Conservation (phyloP, 2,888 invertebrate species). For the Mythimna vitellina region DNA sequence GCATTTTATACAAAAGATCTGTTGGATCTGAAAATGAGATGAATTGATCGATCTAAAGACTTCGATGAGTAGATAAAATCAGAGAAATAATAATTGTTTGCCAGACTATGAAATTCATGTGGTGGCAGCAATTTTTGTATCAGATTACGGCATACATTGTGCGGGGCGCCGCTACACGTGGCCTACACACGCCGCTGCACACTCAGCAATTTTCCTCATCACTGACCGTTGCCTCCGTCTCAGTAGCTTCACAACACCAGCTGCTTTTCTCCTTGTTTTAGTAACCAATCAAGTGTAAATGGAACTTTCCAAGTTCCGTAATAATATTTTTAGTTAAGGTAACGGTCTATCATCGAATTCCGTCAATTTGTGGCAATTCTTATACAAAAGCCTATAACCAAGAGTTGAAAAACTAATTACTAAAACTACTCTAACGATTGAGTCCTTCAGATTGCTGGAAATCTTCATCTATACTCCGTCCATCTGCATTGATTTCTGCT, state of each 20-base stretch:
- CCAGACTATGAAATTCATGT: constrained; percentile 70
- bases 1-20: not conserved
- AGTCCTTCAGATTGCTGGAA: not conserved
- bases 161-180: constrained; percentile 79
- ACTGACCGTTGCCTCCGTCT: constrained; percentile 77
- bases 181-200: constrained; percentile 79
- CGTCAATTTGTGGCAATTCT: not conserved
- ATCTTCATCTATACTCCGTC: not conserved
- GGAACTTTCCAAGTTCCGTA: constrained; percentile 12
- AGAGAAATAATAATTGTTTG: constrained; percentile 44
- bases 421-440: too few relatives aligned
- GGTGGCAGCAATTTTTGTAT: constrained; percentile 73
- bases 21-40: not conserved
- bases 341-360: not conserved
- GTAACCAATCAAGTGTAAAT: constrained; percentile 42
- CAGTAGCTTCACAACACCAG: constrained; percentile 76
- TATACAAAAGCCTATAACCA: not conserved
- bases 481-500: not conserved
- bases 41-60: not conserved
- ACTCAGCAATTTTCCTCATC: constrained; percentile 81
- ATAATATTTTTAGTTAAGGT: not conserved
- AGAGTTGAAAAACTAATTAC: not conserved
- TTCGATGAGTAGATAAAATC: constrained; percentile 27
- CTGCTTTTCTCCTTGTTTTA: constrained; percentile 63
- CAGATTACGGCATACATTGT: constrained; percentile 71